A percentile compares a stretch with the other conserved stretches of the same genome.
phyloP scores from a whole-genome alignment of 2,797 vertebrate species.

The Scarus forsteni region DNA sequence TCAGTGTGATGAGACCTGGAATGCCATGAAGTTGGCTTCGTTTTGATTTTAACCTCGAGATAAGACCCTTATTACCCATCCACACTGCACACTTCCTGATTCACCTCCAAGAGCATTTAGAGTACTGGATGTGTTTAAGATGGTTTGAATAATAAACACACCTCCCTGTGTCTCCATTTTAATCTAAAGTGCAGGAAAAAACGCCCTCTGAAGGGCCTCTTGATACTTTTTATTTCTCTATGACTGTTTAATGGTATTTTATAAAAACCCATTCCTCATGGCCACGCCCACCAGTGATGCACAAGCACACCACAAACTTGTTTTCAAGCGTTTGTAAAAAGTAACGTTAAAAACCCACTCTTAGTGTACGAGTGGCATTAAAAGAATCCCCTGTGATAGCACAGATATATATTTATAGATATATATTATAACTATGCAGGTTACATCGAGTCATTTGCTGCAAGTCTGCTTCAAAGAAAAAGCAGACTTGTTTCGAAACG shows the following conservation, averaged over 20 bases:
- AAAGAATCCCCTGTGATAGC: slow-evolving; percentile 69
- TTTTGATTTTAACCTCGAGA: slow-evolving; percentile 23
- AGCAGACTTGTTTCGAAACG: slow-evolving; percentile 58
- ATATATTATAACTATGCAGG: slow-evolving; percentile 57
- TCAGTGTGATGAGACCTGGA: slow-evolving; percentile 53
- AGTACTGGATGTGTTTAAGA: slow-evolving; percentile 32
- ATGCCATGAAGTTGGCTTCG: slow-evolving; percentile 62
- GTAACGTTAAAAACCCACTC: slow-evolving; percentile 63
- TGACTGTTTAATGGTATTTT: slow-evolving; percentile 86
- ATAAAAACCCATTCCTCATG: slow-evolving; percentile 62
- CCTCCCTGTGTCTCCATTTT: slow-evolving; percentile 55
- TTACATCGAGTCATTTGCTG: slow-evolving; percentile 62
- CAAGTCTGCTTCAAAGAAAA: slow-evolving; percentile 41
- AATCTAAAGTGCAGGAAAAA: slow-evolving; percentile 73
- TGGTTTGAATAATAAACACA: slow-evolving; percentile 54
- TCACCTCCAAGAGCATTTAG: slow-evolving; percentile 27
- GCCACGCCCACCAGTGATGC: slow-evolving; percentile 56
- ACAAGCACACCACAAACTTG: slow-evolving; percentile 43
- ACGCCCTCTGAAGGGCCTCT: slow-evolving; percentile 26
- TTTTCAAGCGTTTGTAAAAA: slow-evolving; percentile 57
- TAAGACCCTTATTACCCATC: slow-evolving; percentile 10
- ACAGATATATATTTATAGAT: slow-evolving; percentile 55
- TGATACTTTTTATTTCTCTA: slow-evolving; percentile 50
- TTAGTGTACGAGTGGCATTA: slow-evolving; percentile 54
- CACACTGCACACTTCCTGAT: slow-evolving; percentile 31